Evolutionary conservation across 2,113 vertebrate species (phyloP).

Genomic region (Engystomops pustulosus): DNA sequence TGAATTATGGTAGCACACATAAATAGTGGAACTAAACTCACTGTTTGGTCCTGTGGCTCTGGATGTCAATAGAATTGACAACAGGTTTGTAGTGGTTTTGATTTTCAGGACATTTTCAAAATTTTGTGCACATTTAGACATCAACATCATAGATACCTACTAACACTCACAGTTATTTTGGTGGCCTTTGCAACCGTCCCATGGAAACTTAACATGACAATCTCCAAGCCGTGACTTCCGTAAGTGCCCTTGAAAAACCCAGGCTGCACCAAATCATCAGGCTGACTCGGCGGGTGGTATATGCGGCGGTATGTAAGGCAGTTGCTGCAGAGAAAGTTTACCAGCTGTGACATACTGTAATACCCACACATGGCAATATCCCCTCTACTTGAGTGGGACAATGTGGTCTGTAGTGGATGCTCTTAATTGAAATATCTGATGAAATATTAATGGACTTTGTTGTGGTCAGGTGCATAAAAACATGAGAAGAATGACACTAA

Average conservation of each 20-base stretch:
- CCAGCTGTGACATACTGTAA: neutral
- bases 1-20: neutral
- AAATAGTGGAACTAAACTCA: neutral
- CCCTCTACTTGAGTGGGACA: neutral
- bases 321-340: constrained; percentile 79
- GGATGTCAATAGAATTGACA: neutral
- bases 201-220: constrained; percentile 97
- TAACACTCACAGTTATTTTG: constrained; percentile 89
- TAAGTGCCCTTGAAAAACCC: constrained; percentile 98
- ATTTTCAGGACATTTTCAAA: no score
- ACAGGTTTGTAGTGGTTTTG: no score
- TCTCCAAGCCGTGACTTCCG: constrained; percentile 95
- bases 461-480: no score
- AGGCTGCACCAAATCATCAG: constrained; percentile 84
- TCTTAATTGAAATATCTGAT: no score
- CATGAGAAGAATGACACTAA: no score
- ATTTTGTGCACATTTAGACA: no score
- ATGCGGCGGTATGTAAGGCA: constrained; percentile 97
- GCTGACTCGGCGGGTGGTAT: constrained; percentile 87
- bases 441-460: no score
- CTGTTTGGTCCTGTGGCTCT: neutral
- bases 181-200: constrained; percentile 85
- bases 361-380: neutral
- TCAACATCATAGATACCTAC: neutral
- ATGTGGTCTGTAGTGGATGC: neutral